Evolutionary conservation across 2,888 invertebrate species (phyloP), one percentile per base, ranked within the genome.

Genomic region (Sclerodermus sp.): DNA sequence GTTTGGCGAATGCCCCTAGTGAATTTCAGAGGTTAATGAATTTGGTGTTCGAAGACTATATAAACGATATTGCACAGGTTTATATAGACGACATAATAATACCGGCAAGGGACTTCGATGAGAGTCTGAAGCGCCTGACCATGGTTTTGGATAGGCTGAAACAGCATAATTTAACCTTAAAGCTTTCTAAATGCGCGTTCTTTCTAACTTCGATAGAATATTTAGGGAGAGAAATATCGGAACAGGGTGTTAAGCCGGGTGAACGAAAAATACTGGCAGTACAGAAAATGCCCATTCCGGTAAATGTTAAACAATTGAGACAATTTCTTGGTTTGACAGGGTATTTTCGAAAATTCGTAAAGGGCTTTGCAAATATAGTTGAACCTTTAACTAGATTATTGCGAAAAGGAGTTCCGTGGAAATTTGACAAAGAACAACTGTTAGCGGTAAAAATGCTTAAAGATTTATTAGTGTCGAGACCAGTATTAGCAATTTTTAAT

Each of bases 11-110:
- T 38, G 66, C 68, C 1, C 62, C 64, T 2, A 53, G 47, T 9
- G 64, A 62, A 3, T 73, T 69, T 45, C 62, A 60, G 17, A 46
- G 57, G 10, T 45, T 67, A 13, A 62, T 70, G 52, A 58, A 65
- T 34, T 13, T 47, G 8, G 51, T 55, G 2, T 49, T 69, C 6
- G 42, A 54, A 1, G 52, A 40, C 3, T 48, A 62, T 34, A 47
- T 47, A 13, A 43, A 43, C 15, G 29, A 30, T 6, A 47, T 58
- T 10, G 58, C 55, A 1, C 32, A 66, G 12, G 58, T 54, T 3
- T 73, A 71, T 42, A 15, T 74, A 1, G 73, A 73, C 42, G 73
- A 72, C 41, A 46, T 71, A 8, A 23, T 72, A 1, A 51, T 68
- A 1, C 57, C 59, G 1, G 65, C 59, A 1, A 39, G 13, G 2